A percentile compares a stretch with the other conserved stretches of the same genome.
Evolutionary conservation across 2,888 invertebrate genomes (phyloP).

Genomic region (Leuctra nigra): DNA sequence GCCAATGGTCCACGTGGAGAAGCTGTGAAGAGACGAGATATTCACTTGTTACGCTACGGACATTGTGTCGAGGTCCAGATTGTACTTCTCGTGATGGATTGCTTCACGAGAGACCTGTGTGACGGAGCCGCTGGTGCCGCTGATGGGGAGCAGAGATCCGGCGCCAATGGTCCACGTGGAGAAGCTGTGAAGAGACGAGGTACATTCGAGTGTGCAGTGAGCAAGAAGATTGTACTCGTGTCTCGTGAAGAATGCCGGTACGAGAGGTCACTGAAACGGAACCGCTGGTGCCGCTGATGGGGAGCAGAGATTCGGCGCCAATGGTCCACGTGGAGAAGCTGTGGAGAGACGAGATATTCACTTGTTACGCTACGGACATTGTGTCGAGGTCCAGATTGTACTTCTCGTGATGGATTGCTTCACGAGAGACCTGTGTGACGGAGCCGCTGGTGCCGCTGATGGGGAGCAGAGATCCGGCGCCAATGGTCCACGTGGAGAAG

Average conservation of each 20-base stretch:
- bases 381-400: no score
- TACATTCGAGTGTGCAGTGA: neutral
- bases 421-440: neutral
- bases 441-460: neutral
- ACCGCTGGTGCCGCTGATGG: conserved; percentile 1
- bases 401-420: neutral
- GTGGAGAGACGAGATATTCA: no score
- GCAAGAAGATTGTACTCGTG: conserved; percentile 19
- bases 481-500: neutral
- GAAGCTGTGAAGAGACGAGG: neutral
- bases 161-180: neutral
- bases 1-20: neutral
- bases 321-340: no score
- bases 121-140: neutral
- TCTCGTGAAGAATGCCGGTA: conserved; percentile 12
- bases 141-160: neutral
- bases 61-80: neutral
- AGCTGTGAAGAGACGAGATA: neutral
- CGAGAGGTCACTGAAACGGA: conserved; percentile 4
- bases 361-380: no score
- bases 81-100: neutral
- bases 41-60: no score
- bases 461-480: neutral
- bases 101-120: neutral
- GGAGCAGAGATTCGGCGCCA: neutral